Percentiles rank a stretch among this genome's conserved stretches.
Evolutionary conservation across 2,888 invertebrate genomes (phyloP).

Genomic region (Tipula unca): DNA sequence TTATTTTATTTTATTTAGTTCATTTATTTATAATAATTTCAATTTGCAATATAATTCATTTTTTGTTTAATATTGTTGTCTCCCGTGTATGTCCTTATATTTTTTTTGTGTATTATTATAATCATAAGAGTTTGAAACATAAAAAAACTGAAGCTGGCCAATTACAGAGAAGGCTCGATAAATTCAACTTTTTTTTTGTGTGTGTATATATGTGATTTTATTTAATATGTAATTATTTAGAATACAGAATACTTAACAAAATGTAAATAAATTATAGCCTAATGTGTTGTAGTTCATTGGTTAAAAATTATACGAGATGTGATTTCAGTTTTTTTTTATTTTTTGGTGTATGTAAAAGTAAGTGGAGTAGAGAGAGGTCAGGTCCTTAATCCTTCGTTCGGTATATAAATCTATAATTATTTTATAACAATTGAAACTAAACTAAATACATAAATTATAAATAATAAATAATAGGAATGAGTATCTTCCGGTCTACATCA

Average conservation of each 20-base stretch:
- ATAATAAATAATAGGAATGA: not conserved
- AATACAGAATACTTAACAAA: no score
- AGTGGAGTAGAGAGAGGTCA: not conserved
- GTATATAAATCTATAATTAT: not conserved
- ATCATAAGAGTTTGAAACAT: not conserved
- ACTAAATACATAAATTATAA: not conserved
- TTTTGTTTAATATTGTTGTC: not conserved
- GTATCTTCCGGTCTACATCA: conserved; percentile 8
- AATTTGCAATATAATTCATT: no score
- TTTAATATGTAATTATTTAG: no score
- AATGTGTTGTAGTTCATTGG: no score
- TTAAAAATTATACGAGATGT: no score
- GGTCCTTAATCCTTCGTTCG: not conserved
- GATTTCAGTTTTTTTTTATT: no score
- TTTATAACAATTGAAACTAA: conserved; percentile 8
- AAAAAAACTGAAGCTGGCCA: not conserved
- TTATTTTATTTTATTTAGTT: not conserved
- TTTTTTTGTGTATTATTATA: not conserved
- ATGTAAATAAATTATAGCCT: no score
- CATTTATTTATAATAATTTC: not conserved
- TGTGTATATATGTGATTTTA: no score
- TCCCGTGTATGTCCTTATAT: not conserved
- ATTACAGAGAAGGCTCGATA: not conserved
- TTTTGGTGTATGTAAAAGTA: no score
- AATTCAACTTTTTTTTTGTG: no score